Base-by-base conservation (phyloP, 2,888 invertebrate species). In the Trichacis sp. region DNA sequence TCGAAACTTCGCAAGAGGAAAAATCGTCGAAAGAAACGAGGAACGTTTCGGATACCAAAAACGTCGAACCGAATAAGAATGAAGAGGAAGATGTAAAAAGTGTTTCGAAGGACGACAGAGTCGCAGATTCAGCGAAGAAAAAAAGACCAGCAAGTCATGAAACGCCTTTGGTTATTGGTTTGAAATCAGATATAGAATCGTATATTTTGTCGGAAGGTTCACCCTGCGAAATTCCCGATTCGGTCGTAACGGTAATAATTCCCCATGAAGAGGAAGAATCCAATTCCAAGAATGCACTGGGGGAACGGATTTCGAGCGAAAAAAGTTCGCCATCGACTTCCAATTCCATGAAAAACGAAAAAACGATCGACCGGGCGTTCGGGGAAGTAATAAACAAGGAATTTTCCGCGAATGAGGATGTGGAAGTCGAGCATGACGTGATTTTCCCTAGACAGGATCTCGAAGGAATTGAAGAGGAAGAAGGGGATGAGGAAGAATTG, bases 141-240 rank as follows among this genome's bases (percentile, higher is more conserved):
- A 36, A 45, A 45, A 24, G 51, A n/a, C 11, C 3, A 12, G 11
- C 56, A 5, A 18, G 12, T 40, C 18, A 49, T 11, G 17, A 49
- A 12, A 46, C 20, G 6, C 49, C 58, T 15, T 29, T 33, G 18
- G 20, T 30, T 11, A 56, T n/a, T 18, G 24, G 14, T 46, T 24
- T 24, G 9, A 15, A 14, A 19, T 59, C 64, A 1, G 56, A 20
- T 47, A 18, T 63, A 0, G 60, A 63, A 40, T 69, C 76, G 1
- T 79, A 80, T 46, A 64, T 83, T 8, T 73, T 83, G 2, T 77
- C 79, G 0, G 83, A 83, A 70, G 83, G 81, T 46, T 80, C 80
- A 1, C 82, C 82, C 0, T 74, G 75, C 40, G 80, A 83, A 1
- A 83, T 84, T 50, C 83, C 83, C 5, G 81, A 83, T 38, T 73